Conservation (phyloP, 1,140 invertebrate genomes). For the Thaumetopoea pityocampa region DNA sequence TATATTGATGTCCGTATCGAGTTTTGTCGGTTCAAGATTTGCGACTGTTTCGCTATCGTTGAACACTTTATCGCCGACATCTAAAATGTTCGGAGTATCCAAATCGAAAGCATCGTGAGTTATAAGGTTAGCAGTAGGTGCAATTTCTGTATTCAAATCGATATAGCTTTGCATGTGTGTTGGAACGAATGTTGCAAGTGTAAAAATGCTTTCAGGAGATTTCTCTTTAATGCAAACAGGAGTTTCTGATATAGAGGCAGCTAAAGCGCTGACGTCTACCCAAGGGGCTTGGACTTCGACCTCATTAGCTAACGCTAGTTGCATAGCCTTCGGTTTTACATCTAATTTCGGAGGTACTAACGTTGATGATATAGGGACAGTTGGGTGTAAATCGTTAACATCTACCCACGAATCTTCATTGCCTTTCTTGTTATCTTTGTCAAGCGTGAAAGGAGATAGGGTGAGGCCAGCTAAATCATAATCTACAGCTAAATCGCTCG, state of each 20-base stretch:
- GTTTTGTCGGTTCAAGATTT: slow-evolving; percentile 37
- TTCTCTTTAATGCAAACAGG: slow-evolving; percentile 75
- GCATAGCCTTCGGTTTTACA: slow-evolving; percentile 77
- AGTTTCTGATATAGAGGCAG: slow-evolving; percentile 73
- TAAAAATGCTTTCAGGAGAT: slow-evolving; percentile 72
- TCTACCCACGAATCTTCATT: slow-evolving; percentile 40
- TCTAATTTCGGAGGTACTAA: slow-evolving; percentile 32
- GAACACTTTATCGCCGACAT: slow-evolving; percentile 60
- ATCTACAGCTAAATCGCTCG: slow-evolving; percentile 36
- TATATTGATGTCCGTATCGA: slow-evolving; percentile 36
- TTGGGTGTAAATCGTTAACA: slow-evolving; percentile 35
- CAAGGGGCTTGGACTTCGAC: slow-evolving; percentile 83
- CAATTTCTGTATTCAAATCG: slow-evolving; percentile 63
- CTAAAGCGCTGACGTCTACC: slow-evolving; percentile 81
- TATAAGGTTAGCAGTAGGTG: slow-evolving; percentile 50
- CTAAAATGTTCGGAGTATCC: slow-evolving; percentile 58
- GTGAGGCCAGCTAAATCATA: slow-evolving; percentile 50
- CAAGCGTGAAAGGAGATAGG: slow-evolving; percentile 38
- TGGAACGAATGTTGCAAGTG: slow-evolving; percentile 78
- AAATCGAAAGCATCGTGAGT: slow-evolving; percentile 50
- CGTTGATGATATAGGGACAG: slow-evolving; percentile 7
- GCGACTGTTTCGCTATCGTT: slow-evolving; percentile 61
- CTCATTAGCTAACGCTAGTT: slow-evolving; percentile 83
- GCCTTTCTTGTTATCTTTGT: slow-evolving; percentile 35
- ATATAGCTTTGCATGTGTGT: slow-evolving; percentile 84